Percentiles rank a stretch among this genome's conserved stretches.
Evolutionary conservation across 1,140 invertebrate genomes (phyloP).

Genomic region (Pseudachorutes palmiensis): DNA sequence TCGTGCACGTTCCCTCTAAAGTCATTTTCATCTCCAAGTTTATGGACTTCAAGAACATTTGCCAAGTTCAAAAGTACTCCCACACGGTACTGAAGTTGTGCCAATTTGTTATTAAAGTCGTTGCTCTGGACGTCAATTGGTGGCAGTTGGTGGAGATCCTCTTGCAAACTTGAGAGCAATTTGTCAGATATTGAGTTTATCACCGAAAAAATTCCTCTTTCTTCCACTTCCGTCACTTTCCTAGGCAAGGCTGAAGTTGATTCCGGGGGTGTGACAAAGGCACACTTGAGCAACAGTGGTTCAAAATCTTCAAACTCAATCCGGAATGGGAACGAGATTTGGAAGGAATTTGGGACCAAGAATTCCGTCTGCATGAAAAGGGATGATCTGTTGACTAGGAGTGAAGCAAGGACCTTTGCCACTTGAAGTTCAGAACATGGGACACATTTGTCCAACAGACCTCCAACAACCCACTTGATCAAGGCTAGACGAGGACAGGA

Average conservation of each 20-base stretch:
- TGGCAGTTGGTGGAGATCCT: neutral
- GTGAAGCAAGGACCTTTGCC: slow-evolving; percentile 18
- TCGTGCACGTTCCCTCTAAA: neutral
- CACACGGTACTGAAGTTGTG: neutral
- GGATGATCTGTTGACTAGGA: slow-evolving; percentile 26
- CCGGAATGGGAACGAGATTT: neutral
- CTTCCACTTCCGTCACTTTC: neutral
- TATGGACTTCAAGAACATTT: neutral
- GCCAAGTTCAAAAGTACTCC: neutral
- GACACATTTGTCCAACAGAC: neutral
- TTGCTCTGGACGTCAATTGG: neutral
- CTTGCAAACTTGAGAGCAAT: slow-evolving; percentile 6
- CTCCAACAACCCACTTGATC: slow-evolving; percentile 22
- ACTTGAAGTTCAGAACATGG: neutral
- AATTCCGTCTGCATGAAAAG: slow-evolving; percentile 19
- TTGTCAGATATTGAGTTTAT: neutral
- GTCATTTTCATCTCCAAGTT: neutral
- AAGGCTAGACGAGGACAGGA: slow-evolving; percentile 19
- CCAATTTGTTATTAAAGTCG: slow-evolving; percentile 4
- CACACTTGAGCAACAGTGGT: slow-evolving; percentile 4
- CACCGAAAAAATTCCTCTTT: slow-evolving; percentile 8
- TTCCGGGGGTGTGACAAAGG: slow-evolving; percentile 14
- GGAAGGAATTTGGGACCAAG: neutral
- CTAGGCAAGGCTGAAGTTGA: neutral
- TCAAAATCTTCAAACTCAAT: slow-evolving; percentile 22